These are phyloP conservation scores for Parazoanthus darwini DNA, from an alignment of 92 coral and sea anemone species.

Conservation along the genomic window DNA sequence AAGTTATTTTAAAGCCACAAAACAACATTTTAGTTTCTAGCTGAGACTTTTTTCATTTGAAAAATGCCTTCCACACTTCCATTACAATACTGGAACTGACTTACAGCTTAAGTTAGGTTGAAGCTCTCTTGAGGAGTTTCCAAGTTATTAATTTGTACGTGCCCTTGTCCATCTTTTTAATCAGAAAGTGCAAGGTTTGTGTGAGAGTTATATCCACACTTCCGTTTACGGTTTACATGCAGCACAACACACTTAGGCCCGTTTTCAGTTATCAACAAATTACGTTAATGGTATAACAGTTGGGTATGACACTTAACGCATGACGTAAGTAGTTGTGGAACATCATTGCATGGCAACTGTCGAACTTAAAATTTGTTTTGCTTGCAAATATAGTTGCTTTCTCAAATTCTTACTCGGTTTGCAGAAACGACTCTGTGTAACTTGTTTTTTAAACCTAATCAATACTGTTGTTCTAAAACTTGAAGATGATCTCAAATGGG, in stretches of 20 bases:
- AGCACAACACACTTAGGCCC: neutral
- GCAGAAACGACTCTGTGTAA: neutral
- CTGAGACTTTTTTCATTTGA: neutral
- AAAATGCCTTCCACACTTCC: neutral
- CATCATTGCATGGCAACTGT: neutral
- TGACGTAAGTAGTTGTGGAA: neutral
- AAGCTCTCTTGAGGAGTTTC: neutral
- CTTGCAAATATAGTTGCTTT: too few species aligned
- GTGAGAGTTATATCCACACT: neutral
- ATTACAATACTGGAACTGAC: neutral
- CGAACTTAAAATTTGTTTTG: too few species aligned
- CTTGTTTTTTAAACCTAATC: neutral
- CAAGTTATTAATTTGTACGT: neutral
- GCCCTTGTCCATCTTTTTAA: neutral
- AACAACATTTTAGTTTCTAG: neutral
- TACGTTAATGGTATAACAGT: neutral
- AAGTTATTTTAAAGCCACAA: neutral
- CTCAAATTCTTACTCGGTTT: neutral
- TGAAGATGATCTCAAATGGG: too few species aligned
- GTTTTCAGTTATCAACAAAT: neutral
- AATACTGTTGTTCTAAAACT: neutral
- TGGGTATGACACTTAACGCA: neutral
- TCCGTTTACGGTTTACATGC: neutral
- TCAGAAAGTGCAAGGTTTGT: neutral
- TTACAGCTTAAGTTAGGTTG: neutral